A percentile compares a stretch with the other conserved stretches of the same genome.
Evolutionary conservation across 2,888 invertebrate genomes (phyloP).

Genomic region (Andrena hattorfiana): DNA sequence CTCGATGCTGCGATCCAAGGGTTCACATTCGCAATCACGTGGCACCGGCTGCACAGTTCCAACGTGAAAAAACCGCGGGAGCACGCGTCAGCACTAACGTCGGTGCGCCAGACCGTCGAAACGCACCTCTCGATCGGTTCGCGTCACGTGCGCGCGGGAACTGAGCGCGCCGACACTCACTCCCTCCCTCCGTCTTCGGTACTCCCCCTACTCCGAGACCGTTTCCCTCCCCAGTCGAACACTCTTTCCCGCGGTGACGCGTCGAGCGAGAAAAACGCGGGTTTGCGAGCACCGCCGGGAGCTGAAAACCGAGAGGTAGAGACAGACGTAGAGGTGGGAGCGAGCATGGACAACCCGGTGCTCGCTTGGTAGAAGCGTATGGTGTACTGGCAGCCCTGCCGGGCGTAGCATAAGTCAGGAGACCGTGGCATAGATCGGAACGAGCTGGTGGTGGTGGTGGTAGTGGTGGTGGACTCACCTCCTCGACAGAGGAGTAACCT

Average conservation of each 20-base stretch:
- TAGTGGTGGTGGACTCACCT: constrained; percentile 66
- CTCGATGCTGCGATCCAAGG: constrained; percentile 38
- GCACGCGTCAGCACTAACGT: neutral
- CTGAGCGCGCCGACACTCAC: constrained; percentile 65
- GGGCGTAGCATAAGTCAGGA: constrained; percentile 73
- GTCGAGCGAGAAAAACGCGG: constrained; percentile 34
- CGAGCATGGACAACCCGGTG: constrained; percentile 66
- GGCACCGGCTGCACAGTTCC: constrained; percentile 5
- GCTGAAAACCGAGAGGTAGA: constrained; percentile 26
- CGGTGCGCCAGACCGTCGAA: neutral
- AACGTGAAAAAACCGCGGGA: constrained; percentile 14
- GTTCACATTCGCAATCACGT: constrained; percentile 34
- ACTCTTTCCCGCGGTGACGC: constrained; percentile 40
- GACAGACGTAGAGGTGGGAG: constrained; percentile 27
- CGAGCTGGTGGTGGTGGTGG: constrained; percentile 64
- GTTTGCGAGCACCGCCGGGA: constrained; percentile 29
- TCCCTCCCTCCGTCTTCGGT: constrained; percentile 42
- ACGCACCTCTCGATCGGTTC: constrained; percentile 62
- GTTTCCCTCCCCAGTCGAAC: constrained; percentile 23
- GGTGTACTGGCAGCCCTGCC: constrained; percentile 78
- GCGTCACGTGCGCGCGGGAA: constrained; percentile 77
- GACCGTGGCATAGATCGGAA: constrained; percentile 72
- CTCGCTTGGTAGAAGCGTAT: constrained; percentile 79
- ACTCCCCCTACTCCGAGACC: neutral
- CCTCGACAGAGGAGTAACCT: constrained; percentile 65